Conservation (phyloP, 2,113 vertebrate genomes). For the Todiramphus saurophagus region DNA sequence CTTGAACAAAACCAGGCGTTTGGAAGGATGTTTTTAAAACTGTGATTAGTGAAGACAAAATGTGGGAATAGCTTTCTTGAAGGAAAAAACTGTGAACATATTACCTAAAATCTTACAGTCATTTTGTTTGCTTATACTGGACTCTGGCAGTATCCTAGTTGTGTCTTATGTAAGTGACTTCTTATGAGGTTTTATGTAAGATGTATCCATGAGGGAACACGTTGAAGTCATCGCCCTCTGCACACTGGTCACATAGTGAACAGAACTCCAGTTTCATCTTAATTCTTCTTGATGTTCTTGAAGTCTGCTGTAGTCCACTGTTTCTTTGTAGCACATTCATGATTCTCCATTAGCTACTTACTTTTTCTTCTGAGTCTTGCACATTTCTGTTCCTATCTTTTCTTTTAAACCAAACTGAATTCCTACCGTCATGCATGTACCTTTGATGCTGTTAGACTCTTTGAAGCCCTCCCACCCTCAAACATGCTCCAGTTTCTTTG, state of each 20-base stretch:
- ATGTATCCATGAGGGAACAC: background rate
- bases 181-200: background rate
- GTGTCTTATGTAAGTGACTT: background rate
- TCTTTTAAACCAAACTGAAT: constrained; percentile 16
- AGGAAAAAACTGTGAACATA: background rate
- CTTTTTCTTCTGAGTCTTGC: background rate
- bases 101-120: background rate
- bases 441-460: constrained; percentile 18
- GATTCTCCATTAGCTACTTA: background rate
- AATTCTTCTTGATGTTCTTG: background rate
- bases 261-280: background rate
- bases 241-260: background rate
- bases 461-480: background rate
- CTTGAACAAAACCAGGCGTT: background rate
- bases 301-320: background rate
- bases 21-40: background rate
- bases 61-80: background rate
- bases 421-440: background rate
- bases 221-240: background rate
- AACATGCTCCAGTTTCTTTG: background rate
- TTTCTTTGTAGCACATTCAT: background rate
- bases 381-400: background rate
- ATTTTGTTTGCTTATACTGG: background rate
- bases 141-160: background rate
- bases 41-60: background rate